Percentiles rank a stretch among this genome's conserved stretches.
phyloP scores from a whole-genome alignment of 2,113 vertebrate species.

The Atrichornis clamosus region DNA sequence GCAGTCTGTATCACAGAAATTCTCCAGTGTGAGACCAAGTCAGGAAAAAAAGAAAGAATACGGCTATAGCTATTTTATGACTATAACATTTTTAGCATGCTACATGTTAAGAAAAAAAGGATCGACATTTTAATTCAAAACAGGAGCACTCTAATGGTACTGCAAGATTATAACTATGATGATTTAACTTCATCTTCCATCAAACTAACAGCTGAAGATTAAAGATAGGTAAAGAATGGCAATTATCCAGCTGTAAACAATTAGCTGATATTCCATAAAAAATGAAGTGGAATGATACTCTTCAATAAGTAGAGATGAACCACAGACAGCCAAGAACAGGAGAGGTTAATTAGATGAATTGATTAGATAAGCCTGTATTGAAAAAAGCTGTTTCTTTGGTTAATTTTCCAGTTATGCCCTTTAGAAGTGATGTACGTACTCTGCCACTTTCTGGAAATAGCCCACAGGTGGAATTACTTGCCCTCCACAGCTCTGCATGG shows the following conservation, averaged over 20 bases:
- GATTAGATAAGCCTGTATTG: background rate
- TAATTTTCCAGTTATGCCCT: background rate
- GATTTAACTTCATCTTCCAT: background rate
- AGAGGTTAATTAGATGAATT: background rate
- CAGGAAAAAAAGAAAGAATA: background rate
- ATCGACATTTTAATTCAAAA: background rate
- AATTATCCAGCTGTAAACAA: background rate
- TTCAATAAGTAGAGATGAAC: background rate
- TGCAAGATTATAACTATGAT: background rate
- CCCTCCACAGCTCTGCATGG: conserved; percentile 97
- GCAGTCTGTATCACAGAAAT: background rate
- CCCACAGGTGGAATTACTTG: conserved; percentile 94
- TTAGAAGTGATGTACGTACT: conserved; percentile 83
- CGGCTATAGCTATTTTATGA: background rate
- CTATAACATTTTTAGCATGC: background rate
- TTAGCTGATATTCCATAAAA: background rate
- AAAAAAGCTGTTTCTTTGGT: background rate
- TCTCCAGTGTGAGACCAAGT: background rate
- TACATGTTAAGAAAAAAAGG: background rate
- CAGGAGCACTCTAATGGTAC: background rate
- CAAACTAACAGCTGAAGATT: background rate
- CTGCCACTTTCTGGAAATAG: conserved; percentile 96
- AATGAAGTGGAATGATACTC: background rate
- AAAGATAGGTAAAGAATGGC: background rate
- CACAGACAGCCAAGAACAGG: background rate